Evolutionary conservation across 2,797 vertebrate species (phyloP).

Genomic region (Paratrypauchen microcephalus): DNA sequence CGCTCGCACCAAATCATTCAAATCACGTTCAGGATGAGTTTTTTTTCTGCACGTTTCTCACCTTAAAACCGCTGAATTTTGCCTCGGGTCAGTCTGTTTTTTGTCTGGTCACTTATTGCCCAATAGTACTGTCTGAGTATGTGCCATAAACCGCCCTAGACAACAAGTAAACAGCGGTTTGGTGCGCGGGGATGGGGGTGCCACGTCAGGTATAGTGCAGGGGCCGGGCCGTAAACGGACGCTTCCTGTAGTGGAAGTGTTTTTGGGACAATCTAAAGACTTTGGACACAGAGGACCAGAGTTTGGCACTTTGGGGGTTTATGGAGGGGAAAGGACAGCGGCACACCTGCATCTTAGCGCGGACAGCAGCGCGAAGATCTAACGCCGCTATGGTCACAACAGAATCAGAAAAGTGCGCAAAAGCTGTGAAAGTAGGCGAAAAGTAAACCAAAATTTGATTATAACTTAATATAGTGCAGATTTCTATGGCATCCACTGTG

Average conservation of each 20-base stretch:
- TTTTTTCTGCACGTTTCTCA: background rate
- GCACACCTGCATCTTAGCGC: slow-evolving; percentile 45
- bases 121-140: slow-evolving; percentile 21
- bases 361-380: background rate
- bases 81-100: slow-evolving; percentile 1
- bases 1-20: background rate
- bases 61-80: background rate
- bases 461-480: background rate
- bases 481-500: background rate
- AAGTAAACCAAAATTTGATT: background rate
- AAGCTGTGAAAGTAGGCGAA: background rate
- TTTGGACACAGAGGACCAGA: slow-evolving; percentile 21
- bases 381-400: background rate
- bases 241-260: slow-evolving; percentile 60
- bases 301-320: slow-evolving; percentile 58
- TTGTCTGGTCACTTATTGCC: slow-evolving; percentile 37
- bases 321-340: slow-evolving; percentile 29
- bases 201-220: slow-evolving; percentile 55
- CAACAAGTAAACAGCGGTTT: slow-evolving; percentile 67
- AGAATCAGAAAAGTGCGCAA: background rate
- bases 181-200: slow-evolving; percentile 34
- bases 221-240: slow-evolving; percentile 60
- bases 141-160: slow-evolving; percentile 58
- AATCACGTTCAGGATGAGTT: background rate
- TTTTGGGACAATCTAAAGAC: slow-evolving; percentile 34